Conservation (phyloP, 2,888 invertebrate genomes). For the Cosmorhoe ocellata region DNA sequence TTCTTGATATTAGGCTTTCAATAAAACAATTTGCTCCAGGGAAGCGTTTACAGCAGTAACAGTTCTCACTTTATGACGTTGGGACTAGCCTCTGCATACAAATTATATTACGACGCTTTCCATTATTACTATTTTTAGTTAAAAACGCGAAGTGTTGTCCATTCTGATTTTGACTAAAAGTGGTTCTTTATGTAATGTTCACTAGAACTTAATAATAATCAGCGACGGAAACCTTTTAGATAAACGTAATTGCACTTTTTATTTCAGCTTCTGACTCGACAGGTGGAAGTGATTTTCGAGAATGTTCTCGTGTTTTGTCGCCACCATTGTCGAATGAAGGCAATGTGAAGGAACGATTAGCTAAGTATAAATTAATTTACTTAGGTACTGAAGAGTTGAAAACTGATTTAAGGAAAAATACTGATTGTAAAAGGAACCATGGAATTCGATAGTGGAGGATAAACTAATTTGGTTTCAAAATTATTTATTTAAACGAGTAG, state of each 20-base stretch:
- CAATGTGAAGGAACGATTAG: too few species aligned
- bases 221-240: background rate
- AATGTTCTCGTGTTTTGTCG: too few species aligned
- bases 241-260: background rate
- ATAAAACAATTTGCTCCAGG: slow-evolving; percentile 40
- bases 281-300: too few species aligned
- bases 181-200: slow-evolving; percentile 9
- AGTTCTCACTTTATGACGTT: slow-evolving; percentile 62
- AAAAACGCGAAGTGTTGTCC: slow-evolving; percentile 44
- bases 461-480: too few species aligned
- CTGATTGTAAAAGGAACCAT: too few species aligned
- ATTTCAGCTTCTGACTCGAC: too few species aligned
- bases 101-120: slow-evolving; percentile 64
- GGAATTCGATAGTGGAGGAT: too few species aligned
- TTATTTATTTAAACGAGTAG: too few species aligned
- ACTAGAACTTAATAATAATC: background rate
- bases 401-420: too few species aligned
- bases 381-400: too few species aligned
- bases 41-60: slow-evolving; percentile 61
- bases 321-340: too few species aligned
- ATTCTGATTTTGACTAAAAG: background rate
- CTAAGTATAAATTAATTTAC: too few species aligned
- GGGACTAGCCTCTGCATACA: slow-evolving; percentile 62
- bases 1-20: slow-evolving; percentile 35
- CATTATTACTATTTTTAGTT: slow-evolving; percentile 60